Evolutionary conservation across 2,888 invertebrate genomes (phyloP).

Genomic region (Craniophora ligustri): DNA sequence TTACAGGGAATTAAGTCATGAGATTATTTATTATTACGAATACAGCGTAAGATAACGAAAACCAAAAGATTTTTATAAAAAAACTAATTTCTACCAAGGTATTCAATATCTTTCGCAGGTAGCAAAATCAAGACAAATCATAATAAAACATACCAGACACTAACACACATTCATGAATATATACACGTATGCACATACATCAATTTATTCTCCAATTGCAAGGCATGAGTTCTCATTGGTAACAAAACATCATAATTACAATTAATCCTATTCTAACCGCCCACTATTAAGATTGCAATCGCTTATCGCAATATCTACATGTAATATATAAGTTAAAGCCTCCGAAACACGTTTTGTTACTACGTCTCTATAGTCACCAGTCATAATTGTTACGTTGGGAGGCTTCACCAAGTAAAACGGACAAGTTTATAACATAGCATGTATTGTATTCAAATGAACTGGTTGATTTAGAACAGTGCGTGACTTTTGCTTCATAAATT

Average conservation of each 20-base stretch:
- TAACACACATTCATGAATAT: too few species aligned
- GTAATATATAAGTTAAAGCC: constrained; percentile 38
- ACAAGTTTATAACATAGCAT: constrained; percentile 63
- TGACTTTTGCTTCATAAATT: constrained; percentile 64
- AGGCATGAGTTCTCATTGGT: too few species aligned
- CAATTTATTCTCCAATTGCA: too few species aligned
- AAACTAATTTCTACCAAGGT: too few species aligned
- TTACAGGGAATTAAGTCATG: constrained; percentile 15
- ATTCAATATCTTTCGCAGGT: too few species aligned
- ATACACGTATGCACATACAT: too few species aligned
- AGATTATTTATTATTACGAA: not conserved
- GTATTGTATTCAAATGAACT: constrained; percentile 79
- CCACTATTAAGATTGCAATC: constrained; percentile 17
- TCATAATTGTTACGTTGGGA: constrained; percentile 36
- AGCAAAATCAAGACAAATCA: not conserved
- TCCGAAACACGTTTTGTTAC: constrained; percentile 50
- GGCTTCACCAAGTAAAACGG: constrained; percentile 41
- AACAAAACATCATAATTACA: constrained; percentile 8
- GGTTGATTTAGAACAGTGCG: constrained; percentile 68
- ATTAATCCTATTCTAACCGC: constrained; percentile 8
- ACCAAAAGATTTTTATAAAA: too few species aligned
- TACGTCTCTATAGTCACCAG: too few species aligned
- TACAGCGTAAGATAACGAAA: too few species aligned
- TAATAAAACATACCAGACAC: not conserved
- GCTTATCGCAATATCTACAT: constrained; percentile 28